These are phyloP conservation scores for Ariopsis seemanni DNA, from an alignment of 2,113 vertebrate genomes.

Conservation along the genomic window DNA sequence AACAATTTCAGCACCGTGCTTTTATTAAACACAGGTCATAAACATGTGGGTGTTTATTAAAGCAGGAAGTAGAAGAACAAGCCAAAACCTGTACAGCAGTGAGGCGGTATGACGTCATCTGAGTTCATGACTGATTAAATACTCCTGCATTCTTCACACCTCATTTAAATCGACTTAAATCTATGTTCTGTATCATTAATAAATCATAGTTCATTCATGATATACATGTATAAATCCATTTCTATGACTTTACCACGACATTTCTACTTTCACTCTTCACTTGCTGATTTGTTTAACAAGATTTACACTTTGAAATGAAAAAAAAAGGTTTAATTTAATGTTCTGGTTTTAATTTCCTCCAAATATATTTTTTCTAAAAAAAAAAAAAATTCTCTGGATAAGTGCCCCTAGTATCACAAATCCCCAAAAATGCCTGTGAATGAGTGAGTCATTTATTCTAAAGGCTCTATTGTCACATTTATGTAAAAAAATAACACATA, in stretches of 20 bases:
- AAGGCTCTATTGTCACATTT: not conserved
- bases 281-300: not conserved
- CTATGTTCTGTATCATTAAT: not conserved
- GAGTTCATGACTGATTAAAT: not conserved
- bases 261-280: not conserved
- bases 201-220: not conserved
- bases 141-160: not conserved
- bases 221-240: not conserved
- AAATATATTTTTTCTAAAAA: too few species aligned
- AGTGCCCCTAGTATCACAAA: not conserved
- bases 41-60: not conserved
- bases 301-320: not conserved
- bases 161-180: not conserved
- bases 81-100: not conserved
- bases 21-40: not conserved
- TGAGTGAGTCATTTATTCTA: too few species aligned
- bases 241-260: not conserved
- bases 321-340: too few species aligned
- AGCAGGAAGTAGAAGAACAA: not conserved
- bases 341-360: not conserved
- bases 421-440: too few species aligned
- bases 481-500: not conserved
- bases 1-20: not conserved
- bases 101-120: slow-evolving; percentile 10
- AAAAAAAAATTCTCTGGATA: not conserved